phyloP scores from a whole-genome alignment of 2,888 invertebrate species.

The Mycogona germanica region DNA sequence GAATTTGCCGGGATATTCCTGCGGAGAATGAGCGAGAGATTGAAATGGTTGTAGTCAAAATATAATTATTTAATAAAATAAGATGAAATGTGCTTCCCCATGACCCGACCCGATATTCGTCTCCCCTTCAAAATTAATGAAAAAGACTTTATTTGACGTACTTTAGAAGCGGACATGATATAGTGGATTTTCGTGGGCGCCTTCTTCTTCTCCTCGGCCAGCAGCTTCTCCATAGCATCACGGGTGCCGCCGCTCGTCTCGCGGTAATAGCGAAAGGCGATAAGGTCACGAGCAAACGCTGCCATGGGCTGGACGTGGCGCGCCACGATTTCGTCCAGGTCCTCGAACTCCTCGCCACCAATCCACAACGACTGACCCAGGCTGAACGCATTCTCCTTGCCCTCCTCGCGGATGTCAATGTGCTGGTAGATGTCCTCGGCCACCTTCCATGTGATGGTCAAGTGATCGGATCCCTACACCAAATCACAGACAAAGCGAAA shows the following conservation, averaged over 20 bases:
- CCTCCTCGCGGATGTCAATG: slow-evolving; percentile 89
- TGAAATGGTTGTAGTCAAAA: background rate
- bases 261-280: slow-evolving; percentile 82
- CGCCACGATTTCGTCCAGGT: slow-evolving; percentile 97
- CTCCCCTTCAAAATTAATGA: no score
- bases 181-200: slow-evolving; percentile 82
- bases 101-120: no score
- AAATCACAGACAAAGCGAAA: no score
- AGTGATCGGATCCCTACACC: slow-evolving; percentile 74
- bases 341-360: slow-evolving; percentile 74
- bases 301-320: slow-evolving; percentile 96
- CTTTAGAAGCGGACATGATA: slow-evolving; percentile 63
- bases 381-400: slow-evolving; percentile 92
- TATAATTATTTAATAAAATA: background rate
- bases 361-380: slow-evolving; percentile 81
- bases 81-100: background rate
- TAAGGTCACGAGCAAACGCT: slow-evolving; percentile 74
- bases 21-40: background rate
- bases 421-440: slow-evolving; percentile 89
- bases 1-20: slow-evolving; percentile 76
- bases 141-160: no score
- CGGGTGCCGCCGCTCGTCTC: slow-evolving; percentile 62
- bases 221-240: slow-evolving; percentile 73
- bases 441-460: slow-evolving; percentile 99
- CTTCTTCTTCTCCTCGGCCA: slow-evolving; percentile 79